Conservation (phyloP, 2,888 invertebrate species). For the Autographa pulchrina region DNA sequence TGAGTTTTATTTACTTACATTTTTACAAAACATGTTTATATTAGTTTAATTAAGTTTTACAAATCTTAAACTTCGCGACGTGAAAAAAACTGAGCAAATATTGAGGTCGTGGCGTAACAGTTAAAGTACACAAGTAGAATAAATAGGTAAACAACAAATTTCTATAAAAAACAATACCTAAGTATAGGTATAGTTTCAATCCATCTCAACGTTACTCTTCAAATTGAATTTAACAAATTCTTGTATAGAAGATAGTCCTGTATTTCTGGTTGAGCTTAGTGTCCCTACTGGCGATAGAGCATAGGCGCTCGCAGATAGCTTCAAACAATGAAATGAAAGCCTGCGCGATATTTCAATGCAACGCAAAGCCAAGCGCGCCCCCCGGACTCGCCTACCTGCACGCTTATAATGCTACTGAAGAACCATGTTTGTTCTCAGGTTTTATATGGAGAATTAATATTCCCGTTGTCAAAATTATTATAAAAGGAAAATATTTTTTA, state of each 20-base stretch:
- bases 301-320: constrained; percentile 73
- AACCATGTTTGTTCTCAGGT: constrained; percentile 22
- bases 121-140: too few species aligned
- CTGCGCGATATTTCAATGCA: constrained; percentile 75
- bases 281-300: constrained; percentile 56
- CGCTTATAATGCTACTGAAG: constrained; percentile 45
- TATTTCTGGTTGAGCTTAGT: not conserved
- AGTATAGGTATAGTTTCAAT: too few species aligned
- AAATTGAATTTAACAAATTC: not conserved
- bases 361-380: constrained; percentile 56
- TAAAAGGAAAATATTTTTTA: too few species aligned
- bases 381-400: constrained; percentile 55
- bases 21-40: not conserved
- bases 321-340: constrained; percentile 86
- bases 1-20: not conserved
- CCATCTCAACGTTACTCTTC: not conserved
- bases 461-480: not conserved
- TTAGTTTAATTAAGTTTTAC: not conserved
- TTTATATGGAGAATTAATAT: constrained; percentile 12
- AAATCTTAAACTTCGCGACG: not conserved
- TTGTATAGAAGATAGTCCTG: constrained; percentile 23
- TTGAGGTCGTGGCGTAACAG: too few species aligned
- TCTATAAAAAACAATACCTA: too few species aligned
- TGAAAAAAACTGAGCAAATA: not conserved
- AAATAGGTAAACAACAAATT: too few species aligned